Percentiles rank a stretch among this genome's conserved stretches.
Evolutionary conservation across 2,113 vertebrate species (phyloP).

Genomic region (Morone saxatilis): DNA sequence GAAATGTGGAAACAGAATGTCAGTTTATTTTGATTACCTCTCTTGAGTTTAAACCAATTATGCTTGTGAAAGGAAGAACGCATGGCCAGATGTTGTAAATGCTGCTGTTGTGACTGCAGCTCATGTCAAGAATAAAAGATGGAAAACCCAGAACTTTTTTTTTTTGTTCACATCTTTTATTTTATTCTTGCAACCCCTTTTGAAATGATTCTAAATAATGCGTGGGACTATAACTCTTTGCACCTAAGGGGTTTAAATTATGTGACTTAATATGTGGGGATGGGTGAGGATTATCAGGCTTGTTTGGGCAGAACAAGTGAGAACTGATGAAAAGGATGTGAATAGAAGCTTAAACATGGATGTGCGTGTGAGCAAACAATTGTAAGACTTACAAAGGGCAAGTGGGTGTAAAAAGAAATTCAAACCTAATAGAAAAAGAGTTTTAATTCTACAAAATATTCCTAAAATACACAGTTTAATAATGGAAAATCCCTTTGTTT

Average conservation of each 20-base stretch:
- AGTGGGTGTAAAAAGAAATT: neutral
- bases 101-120: neutral
- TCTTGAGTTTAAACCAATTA: neutral
- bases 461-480: conserved; percentile 19
- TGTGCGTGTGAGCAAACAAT: conserved; percentile 3
- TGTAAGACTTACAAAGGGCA: neutral
- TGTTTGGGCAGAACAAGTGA: conserved; percentile 33
- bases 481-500: conserved; percentile 9
- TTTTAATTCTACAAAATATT: neutral
- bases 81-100: neutral
- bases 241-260: conserved; percentile 14
- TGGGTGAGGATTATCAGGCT: conserved; percentile 17
- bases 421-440: neutral
- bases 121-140: conserved; percentile 2
- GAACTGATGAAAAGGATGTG: neutral
- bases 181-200: neutral
- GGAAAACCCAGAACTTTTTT: neutral
- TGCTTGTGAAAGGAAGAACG: neutral
- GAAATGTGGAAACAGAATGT: conserved; percentile 9
- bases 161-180: neutral
- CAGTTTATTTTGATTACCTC: conserved; percentile 23
- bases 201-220: conserved; percentile 24
- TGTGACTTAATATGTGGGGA: conserved; percentile 16
- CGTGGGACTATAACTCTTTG: conserved; percentile 14
- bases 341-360: neutral